Conservation (phyloP, 1,140 invertebrate genomes). For the Coenobita brevimanus region DNA sequence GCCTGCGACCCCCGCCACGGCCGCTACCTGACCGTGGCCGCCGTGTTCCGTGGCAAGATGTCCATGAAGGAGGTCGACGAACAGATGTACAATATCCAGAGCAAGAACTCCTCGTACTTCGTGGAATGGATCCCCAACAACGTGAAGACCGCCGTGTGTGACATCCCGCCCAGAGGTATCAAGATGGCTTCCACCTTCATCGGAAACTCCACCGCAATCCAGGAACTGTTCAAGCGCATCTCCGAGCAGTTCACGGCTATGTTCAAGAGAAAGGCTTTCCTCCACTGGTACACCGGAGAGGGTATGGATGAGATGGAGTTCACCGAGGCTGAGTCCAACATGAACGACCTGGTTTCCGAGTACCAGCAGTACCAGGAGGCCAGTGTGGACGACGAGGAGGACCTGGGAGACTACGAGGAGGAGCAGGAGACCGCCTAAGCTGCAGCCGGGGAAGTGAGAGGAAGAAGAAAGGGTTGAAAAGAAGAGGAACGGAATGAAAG, state of each 20-base stretch:
- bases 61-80: constrained; percentile 62
- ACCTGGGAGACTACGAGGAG: constrained; percentile 55
- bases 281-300: constrained; percentile 61
- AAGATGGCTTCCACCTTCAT: constrained; percentile 62
- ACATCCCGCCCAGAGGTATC: constrained; percentile 58
- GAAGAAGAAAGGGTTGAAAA: too few species aligned
- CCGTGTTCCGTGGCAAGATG: constrained; percentile 62
- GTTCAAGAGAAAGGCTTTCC: constrained; percentile 63
- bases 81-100: constrained; percentile 63
- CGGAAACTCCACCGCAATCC: constrained; percentile 61
- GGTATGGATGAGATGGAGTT: constrained; percentile 64
- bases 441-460: background rate
- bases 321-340: constrained; percentile 56
- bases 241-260: constrained; percentile 62
- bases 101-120: constrained; percentile 62
- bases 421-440: constrained; percentile 50
- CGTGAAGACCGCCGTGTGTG: constrained; percentile 58
- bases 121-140: constrained; percentile 63
- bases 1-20: constrained; percentile 59
- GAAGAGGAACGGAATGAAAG: too few species aligned
- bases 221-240: constrained; percentile 59
- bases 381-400: constrained; percentile 50
- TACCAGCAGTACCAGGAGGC: constrained; percentile 63
- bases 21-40: constrained; percentile 59
- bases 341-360: constrained; percentile 59